Conservation (phyloP, 2,888 invertebrate species). For the Phasia obesa region DNA sequence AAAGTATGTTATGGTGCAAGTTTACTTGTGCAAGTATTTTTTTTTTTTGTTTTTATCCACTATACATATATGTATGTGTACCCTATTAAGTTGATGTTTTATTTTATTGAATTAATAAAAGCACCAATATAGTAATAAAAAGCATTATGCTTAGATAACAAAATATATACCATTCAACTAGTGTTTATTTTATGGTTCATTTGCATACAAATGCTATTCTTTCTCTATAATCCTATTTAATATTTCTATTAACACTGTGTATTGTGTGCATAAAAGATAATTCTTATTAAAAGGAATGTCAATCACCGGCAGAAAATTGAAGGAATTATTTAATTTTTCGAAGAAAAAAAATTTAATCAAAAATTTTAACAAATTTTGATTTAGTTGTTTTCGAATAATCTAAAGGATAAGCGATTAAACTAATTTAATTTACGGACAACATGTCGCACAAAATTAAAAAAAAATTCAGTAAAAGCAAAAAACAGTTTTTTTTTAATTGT, state of each 20-base stretch:
- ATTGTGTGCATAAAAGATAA: not conserved
- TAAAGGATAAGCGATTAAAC: too few species aligned
- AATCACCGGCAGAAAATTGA: not conserved
- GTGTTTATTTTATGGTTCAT: slow-evolving; percentile 66
- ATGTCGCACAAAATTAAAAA: too few species aligned
- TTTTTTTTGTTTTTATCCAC: too few species aligned
- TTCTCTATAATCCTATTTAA: slow-evolving; percentile 34
- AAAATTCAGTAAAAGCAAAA: too few species aligned
- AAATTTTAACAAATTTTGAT: too few species aligned
- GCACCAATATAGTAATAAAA: slow-evolving; percentile 13
- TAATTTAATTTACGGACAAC: too few species aligned
- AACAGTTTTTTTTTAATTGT: too few species aligned
- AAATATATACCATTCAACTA: slow-evolving; percentile 33
- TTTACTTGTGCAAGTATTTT: too few species aligned
- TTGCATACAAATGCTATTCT: slow-evolving; percentile 59
- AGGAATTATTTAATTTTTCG: not conserved
- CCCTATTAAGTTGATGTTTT: slow-evolving; percentile 14
- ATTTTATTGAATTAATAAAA: slow-evolving; percentile 32
- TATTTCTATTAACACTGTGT: slow-evolving; percentile 5
- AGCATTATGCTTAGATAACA: slow-evolving; percentile 19
- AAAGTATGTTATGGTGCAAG: too few species aligned
- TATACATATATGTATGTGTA: not conserved
- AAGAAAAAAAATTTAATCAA: not conserved
- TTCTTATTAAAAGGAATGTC: not conserved
- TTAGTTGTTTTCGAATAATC: too few species aligned